Percentiles rank a stretch among this genome's conserved stretches.
These are phyloP conservation scores for Crotalus viridis DNA, from an alignment of 2,113 vertebrate genomes.

Conservation along the genomic window DNA sequence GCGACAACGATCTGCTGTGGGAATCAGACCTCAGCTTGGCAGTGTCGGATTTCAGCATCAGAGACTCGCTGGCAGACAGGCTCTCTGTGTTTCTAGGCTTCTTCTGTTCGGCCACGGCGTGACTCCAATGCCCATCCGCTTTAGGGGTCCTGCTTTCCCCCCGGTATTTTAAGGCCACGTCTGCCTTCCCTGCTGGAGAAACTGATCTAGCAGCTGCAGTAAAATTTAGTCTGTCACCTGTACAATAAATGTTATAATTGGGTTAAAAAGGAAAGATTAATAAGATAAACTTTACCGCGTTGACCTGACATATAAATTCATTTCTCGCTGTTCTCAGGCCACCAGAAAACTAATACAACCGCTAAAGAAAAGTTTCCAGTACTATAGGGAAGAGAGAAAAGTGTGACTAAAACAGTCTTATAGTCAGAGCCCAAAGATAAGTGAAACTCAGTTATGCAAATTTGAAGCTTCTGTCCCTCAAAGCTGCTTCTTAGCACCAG, in stretches of 20 bases:
- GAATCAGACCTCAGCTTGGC: constrained; percentile 94
- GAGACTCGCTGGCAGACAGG: constrained; percentile 89
- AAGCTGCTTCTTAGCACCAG: neutral
- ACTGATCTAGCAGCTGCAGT: constrained; percentile 76
- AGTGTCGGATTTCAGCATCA: constrained; percentile 90
- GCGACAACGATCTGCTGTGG: constrained; percentile 93
- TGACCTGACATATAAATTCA: neutral
- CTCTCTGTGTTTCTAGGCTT: constrained; percentile 80
- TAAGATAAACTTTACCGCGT: neutral
- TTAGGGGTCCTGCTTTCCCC: constrained; percentile 85
- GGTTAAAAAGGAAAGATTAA: constrained; percentile 27
- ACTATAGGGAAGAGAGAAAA: neutral
- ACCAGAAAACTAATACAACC: neutral
- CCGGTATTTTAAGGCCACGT: constrained; percentile 82
- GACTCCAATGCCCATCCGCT: constrained; percentile 81
- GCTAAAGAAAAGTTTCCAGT: neutral
- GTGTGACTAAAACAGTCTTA: neutral
- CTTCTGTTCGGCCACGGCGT: constrained; percentile 81
- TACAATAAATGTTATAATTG: constrained; percentile 59
- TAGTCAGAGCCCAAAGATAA: neutral
- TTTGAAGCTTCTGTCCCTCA: neutral
- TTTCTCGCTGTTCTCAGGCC: neutral
- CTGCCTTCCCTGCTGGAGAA: constrained; percentile 80
- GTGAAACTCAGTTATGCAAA: neutral
- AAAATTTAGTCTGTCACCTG: constrained; percentile 89